Evolutionary conservation across 2,888 invertebrate genomes (phyloP).

Genomic region (Lydus trimaculatus): DNA sequence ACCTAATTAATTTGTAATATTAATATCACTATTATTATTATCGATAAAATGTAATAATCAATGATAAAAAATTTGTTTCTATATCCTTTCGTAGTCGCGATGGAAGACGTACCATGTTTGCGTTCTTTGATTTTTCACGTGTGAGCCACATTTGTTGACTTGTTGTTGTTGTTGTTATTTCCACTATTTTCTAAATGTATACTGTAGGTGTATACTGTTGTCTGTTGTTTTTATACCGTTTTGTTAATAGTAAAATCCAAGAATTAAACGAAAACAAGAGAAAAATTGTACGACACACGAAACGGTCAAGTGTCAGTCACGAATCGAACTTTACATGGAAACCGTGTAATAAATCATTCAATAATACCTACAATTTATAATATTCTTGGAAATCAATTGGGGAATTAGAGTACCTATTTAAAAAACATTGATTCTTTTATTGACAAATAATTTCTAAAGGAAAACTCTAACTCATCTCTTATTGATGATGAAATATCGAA

Average conservation of each 20-base stretch:
- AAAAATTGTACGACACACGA: background rate
- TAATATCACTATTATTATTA: no score
- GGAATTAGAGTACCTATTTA: background rate
- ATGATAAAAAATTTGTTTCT: background rate
- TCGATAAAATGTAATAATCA: background rate
- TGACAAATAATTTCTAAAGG: background rate
- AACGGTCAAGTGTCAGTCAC: conserved; percentile 11
- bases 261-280: no score
- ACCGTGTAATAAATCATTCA: conserved; percentile 7
- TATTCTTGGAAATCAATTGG: background rate
- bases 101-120: background rate
- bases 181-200: background rate
- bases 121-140: background rate
- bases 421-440: background rate
- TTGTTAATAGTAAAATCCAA: conserved; percentile 6
- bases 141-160: background rate
- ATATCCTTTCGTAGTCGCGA: background rate
- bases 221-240: conserved; percentile 23
- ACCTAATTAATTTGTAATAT: no score
- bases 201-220: conserved; percentile 19
- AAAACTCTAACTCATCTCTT: background rate
- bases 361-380: background rate
- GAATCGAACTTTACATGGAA: conserved; percentile 6
- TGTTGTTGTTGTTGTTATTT: background rate
- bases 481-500: background rate